Base-by-base conservation (phyloP, 1,140 invertebrate species). In the Aleiodes sp. region DNA sequence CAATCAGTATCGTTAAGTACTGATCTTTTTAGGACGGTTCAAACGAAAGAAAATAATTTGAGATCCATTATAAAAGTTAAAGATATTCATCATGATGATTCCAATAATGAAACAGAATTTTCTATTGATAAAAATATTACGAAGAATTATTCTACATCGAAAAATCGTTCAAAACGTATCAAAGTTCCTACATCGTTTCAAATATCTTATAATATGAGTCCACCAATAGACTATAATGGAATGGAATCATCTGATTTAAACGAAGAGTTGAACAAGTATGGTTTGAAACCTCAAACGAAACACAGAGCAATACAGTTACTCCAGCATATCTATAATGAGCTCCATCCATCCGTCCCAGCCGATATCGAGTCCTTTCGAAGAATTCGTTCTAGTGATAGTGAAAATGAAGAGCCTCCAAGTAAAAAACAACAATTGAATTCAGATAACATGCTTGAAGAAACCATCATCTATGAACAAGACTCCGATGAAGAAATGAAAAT, bases 301-400 rank as follows among this genome's bases (percentile, higher is more conserved):
- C 71, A 76, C 3, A 84, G 82, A 70, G 86, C 87, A 12, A 82
- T 84, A 31, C 74, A 81, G 72, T 65, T 88, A 26, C 80, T 88
- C 39, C 76, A 76, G 28, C 81, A 87, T 57, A 86, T 88, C 71
- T 87, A 87, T 70, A 77, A 87, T 4, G 79, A 87, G 71, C 77
- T 83, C 14, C 85, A 88, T 75, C 82, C 82, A 16, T 43, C 73
- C 7, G 73, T 77, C 9, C 24, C 63, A 24, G 19, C 9, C 9
- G n/a, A 43, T 14, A 14, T 9, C n/a, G 39, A 6, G 39, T 43
- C 9, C 39, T 35, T 35, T 35, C 31, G 10, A 35, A 35, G 10
- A 35, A 10, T 35, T 35, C 31, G 31, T 6, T 35, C 10, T 35
- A 35, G n/a, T 28, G 68, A 57, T n/a, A 74, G 68, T 19, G 76